Base-by-base conservation (phyloP, 1,140 invertebrate species). In the Zaprionus kolodkinae region DNA sequence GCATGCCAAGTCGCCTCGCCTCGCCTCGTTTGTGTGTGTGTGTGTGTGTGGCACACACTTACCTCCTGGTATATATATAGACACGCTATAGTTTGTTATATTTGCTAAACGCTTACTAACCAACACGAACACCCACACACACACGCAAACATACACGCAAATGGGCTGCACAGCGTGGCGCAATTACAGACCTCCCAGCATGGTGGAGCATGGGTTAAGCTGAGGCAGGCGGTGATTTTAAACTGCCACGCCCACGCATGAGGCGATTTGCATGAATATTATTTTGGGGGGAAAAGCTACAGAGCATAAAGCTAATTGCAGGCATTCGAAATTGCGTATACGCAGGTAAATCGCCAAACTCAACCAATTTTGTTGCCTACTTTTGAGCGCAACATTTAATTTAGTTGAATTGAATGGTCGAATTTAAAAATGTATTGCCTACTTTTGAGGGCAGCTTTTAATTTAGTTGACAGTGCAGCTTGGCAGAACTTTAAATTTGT, bases 261-360 rank as follows among this genome's bases (percentile, higher is more conserved):
- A 56, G 64, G 56, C 78, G 63, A 87, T 87, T 87, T 88, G 76
- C 83, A 87, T 84, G 73, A 80, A 84, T 84, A 88, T 87, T 64
- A 88, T 83, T 88, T 30, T 30, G 27, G 65, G 63, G 63, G 63
- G 21, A 2, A 60, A 45, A 30, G 6, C 1, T 30, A 15, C 63
- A n/a, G 60, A 73, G 54, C 48, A 54, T 21, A 54, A 74, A 74
- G 68, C 60, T 72, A 72, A 71, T 73, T 27, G 78, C 52, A 40
- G 55, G 35, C 48, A 56, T 70, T 72, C 64, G n/a, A 6, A 12
- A 63, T 60, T 59, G 12, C 59, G 13, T n/a, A 48, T 69, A 25
- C 65, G 15, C 7, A 38, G 10, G 9, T 0, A 54, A 43, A 64
- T 27, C 60, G 30, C 40, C 27, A 35, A n/a, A 25, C 40, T 55